A percentile compares a stretch with the other conserved stretches of the same genome.
Conservation (phyloP, 2,113 vertebrate genomes). For the Amblyopsis rosae region DNA sequence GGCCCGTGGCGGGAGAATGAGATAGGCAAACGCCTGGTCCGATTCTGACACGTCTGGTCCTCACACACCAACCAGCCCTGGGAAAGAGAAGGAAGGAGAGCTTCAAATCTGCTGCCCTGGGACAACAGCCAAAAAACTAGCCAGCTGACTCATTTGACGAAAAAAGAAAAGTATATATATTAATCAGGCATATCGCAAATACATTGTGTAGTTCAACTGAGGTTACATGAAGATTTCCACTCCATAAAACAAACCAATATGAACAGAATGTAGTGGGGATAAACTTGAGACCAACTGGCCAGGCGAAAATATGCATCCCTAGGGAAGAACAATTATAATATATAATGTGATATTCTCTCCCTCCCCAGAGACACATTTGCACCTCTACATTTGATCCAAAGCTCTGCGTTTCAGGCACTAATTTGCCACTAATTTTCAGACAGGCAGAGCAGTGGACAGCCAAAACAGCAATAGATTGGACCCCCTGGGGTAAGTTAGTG, state of each 20-base stretch:
- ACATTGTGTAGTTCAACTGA: no score
- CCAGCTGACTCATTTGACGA: no score
- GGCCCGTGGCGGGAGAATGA: slow-evolving; percentile 88
- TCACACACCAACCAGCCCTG: slow-evolving; percentile 96
- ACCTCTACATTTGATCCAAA: slow-evolving; percentile 40
- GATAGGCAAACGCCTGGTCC: slow-evolving; percentile 85
- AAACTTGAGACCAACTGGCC: no score
- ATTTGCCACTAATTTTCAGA: slow-evolving; percentile 36
- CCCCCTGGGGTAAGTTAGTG: slow-evolving; percentile 58
- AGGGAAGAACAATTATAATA: no score
- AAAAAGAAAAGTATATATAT: no score
- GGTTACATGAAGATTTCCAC: no score
- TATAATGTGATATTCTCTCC: not conserved
- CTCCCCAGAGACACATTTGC: not conserved
- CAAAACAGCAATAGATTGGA: slow-evolving; percentile 62
- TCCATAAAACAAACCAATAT: no score
- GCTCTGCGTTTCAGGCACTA: slow-evolving; percentile 24
- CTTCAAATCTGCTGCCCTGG: no score
- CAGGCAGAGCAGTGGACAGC: slow-evolving; percentile 52
- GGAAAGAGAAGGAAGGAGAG: not conserved
- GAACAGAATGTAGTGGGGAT: no score
- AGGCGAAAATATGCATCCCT: no score
- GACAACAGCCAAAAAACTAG: no score
- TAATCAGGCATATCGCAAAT: no score
- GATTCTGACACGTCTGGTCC: slow-evolving; percentile 88